Conservation (phyloP, 1,140 invertebrate genomes). For the Drosophila mayri region DNA sequence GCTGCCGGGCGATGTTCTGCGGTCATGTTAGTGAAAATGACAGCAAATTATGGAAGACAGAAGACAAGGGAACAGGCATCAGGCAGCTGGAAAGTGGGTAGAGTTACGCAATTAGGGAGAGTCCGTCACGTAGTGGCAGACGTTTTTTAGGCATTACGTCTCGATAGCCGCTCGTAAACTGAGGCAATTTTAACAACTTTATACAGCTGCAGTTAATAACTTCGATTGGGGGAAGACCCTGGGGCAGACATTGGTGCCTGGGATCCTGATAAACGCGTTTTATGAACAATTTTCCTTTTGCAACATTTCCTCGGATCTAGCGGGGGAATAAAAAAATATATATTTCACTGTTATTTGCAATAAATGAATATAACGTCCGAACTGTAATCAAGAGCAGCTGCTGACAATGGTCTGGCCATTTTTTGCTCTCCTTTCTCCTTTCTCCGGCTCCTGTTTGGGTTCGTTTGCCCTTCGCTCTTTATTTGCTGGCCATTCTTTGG, state of each 20-base stretch:
- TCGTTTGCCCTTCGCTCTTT: slow-evolving; percentile 27
- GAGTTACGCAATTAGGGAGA: slow-evolving; percentile 45
- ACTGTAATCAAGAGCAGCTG: slow-evolving; percentile 80
- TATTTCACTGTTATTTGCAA: slow-evolving; percentile 76
- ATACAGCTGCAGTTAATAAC: slow-evolving; percentile 77
- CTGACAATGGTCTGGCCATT: slow-evolving; percentile 55
- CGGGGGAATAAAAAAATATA: slow-evolving; percentile 66
- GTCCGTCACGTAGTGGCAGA: slow-evolving; percentile 26
- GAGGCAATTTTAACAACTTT: slow-evolving; percentile 53
- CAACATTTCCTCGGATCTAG: slow-evolving; percentile 40
- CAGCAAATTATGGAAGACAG: slow-evolving; percentile 52
- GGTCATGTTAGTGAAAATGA: slow-evolving; percentile 44
- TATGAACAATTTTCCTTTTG: slow-evolving; percentile 49
- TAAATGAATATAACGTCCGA: slow-evolving; percentile 80
- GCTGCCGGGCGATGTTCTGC: slow-evolving; percentile 22
- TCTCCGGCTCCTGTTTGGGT: slow-evolving; percentile 8
- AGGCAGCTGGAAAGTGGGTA: slow-evolving; percentile 24
- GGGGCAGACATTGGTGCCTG: slow-evolving; percentile 24
- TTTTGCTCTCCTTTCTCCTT: slow-evolving; percentile 14
- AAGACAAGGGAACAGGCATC: no score
- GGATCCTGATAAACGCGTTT: slow-evolving; percentile 36
- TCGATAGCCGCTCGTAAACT: slow-evolving; percentile 34
- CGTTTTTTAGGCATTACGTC: slow-evolving; percentile 7
- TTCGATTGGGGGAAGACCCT: slow-evolving; percentile 41
- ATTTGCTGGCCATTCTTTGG: slow-evolving; percentile 6